Evolutionary conservation across 2,888 invertebrate genomes (phyloP).

Genomic region (Aproaerema taeniolella): DNA sequence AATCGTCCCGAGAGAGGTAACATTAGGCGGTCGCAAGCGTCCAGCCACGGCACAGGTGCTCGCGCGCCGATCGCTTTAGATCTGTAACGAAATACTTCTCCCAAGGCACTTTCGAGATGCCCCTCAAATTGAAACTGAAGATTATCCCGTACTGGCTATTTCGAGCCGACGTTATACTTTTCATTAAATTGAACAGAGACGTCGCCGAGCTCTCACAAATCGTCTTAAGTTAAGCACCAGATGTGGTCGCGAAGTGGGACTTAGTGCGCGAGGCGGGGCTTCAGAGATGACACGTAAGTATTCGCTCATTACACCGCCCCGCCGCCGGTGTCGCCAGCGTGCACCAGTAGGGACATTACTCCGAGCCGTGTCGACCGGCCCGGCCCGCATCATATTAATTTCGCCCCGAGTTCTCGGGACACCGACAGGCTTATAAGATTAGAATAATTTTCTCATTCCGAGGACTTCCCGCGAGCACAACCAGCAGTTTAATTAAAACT

Average conservation of each 20-base stretch:
- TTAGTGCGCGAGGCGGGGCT: constrained; percentile 18
- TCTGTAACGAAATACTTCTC: constrained; percentile 64
- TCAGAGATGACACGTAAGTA: background rate
- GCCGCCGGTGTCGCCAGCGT: background rate
- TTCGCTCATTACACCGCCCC: too few relatives aligned
- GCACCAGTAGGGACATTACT: too few relatives aligned
- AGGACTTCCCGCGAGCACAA: constrained; percentile 66
- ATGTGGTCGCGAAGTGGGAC: constrained; percentile 10
- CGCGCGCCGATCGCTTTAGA: constrained; percentile 34
- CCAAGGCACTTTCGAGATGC: constrained; percentile 48
- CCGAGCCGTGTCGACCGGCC: constrained; percentile 22
- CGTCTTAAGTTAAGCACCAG: constrained; percentile 36
- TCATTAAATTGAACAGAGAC: constrained; percentile 64
- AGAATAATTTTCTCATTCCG: constrained; percentile 75
- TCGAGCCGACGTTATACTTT: constrained; percentile 55
- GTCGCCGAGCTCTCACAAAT: constrained; percentile 38
- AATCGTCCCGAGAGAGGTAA: too few relatives aligned
- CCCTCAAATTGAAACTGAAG: constrained; percentile 66
- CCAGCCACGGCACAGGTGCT: constrained; percentile 41
- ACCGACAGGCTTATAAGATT: constrained; percentile 73
- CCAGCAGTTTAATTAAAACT: constrained; percentile 77
- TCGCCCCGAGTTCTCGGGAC: constrained; percentile 53
- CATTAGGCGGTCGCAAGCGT: too few relatives aligned
- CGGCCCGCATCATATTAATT: constrained; percentile 63
- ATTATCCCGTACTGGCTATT: constrained; percentile 59